These are phyloP conservation scores for Parambassis ranga DNA, from an alignment of 2,797 vertebrate genomes.

Conservation along the genomic window DNA sequence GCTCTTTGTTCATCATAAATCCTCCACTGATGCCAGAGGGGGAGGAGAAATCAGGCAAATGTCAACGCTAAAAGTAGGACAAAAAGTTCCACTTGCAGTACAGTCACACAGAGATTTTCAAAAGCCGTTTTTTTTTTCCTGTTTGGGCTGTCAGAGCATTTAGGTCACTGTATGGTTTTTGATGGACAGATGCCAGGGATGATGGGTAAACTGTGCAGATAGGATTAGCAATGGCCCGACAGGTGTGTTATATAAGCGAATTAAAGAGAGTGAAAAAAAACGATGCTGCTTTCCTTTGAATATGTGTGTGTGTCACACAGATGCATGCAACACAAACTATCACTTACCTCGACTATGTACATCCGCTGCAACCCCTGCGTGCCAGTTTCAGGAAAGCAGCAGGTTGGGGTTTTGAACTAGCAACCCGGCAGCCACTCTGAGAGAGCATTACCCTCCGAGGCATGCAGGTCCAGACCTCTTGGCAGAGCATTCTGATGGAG, in stretches of 20 bases:
- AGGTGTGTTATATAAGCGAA: not conserved
- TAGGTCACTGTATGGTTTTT: conserved; percentile 12
- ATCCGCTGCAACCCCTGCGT: not conserved
- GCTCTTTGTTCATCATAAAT: conserved; percentile 58
- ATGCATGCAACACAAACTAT: not conserved
- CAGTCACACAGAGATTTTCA: conserved; percentile 1
- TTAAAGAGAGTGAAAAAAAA: not conserved
- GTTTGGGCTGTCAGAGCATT: conserved; percentile 26
- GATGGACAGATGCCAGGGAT: conserved; percentile 22
- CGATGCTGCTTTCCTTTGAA: not conserved
- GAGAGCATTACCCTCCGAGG: conserved; percentile 17
- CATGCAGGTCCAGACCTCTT: conserved; percentile 53
- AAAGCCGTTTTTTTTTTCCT: not conserved
- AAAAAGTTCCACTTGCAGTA: conserved; percentile 36
- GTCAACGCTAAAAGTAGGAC: conserved; percentile 39
- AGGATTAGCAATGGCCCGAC: conserved; percentile 5
- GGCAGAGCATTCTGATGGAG: conserved; percentile 55
- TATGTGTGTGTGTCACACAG: not conserved
- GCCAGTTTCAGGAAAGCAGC: conserved; percentile 22
- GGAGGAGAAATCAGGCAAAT: conserved; percentile 19
- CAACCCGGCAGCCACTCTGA: conserved; percentile 24
- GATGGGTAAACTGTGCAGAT: conserved; percentile 25
- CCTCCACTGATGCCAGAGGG: conserved; percentile 33
- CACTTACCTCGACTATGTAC: not conserved
- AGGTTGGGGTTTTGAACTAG: conserved; percentile 49